Conservation (phyloP, 2,797 vertebrate species). For the Sciurus vulgaris region DNA sequence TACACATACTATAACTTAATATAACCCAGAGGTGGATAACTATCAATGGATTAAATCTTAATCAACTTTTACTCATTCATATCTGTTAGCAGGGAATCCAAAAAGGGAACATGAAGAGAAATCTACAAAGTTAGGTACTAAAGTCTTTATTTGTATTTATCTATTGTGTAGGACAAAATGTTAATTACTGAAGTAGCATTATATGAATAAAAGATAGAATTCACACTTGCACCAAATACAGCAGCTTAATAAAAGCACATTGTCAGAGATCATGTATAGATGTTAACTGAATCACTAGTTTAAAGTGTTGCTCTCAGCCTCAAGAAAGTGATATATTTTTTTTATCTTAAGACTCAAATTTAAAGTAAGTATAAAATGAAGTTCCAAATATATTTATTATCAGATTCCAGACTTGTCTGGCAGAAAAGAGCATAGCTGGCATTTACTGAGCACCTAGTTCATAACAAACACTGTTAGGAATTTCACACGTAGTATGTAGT, state of each 20-base stretch:
- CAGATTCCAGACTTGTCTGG: neutral
- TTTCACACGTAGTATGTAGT: neutral
- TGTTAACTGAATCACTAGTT: slow-evolving; percentile 69
- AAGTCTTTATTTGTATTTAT: slow-evolving; percentile 57
- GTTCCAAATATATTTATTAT: neutral
- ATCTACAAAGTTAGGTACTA: slow-evolving; percentile 1
- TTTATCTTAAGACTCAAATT: slow-evolving; percentile 60
- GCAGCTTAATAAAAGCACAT: slow-evolving; percentile 73
- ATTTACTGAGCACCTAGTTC: neutral
- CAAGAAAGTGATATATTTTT: slow-evolving; percentile 76
- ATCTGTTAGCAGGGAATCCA: neutral
- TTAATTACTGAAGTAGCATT: slow-evolving; percentile 63
- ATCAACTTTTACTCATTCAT: neutral
- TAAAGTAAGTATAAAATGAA: slow-evolving; percentile 51
- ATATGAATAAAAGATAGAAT: slow-evolving; percentile 80
- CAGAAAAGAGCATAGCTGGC: neutral
- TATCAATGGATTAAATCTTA: slow-evolving; percentile 34
- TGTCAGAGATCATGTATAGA: slow-evolving; percentile 70
- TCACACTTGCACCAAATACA: slow-evolving; percentile 72
- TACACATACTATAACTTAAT: neutral
- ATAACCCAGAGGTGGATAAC: neutral
- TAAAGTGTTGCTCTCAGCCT: slow-evolving; percentile 73
- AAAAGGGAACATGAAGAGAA: slow-evolving; percentile 14
- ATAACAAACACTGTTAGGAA: neutral
- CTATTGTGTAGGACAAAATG: slow-evolving; percentile 50